Evolutionary conservation across 2,797 vertebrate species (phyloP), one percentile per base, ranked within the genome.

Genomic region (Vireo griseus): DNA sequence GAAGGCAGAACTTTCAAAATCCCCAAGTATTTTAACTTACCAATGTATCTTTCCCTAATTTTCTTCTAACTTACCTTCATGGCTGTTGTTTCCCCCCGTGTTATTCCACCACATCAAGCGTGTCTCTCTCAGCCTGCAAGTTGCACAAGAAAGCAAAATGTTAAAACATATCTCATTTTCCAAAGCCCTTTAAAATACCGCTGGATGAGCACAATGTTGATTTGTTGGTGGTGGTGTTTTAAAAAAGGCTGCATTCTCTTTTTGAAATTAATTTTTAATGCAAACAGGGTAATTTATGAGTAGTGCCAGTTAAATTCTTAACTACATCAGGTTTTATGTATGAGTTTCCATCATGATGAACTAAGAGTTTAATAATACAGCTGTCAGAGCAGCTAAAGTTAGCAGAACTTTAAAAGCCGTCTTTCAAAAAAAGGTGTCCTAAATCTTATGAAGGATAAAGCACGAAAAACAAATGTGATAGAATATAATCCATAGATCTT

Each of bases 321-420:
- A 72, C 63, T 91, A 76, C 29, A 37, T 65, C 65, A 80, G 66
- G 24, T 92, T 94, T 93, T 96, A 89, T 57, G 29, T 72, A 77
- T 47, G 72, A 26, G 25, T 48, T 94, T 95, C 71, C 22, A 59
- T 62, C 77, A 88, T 59, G 48, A 67, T 71, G 80, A 96, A 69
- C 76, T 82, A 86, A 95, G 93, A 88, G 63, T 72, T 84, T 79
- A 95, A 94, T 95, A 78, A 87, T 71, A 76, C 54, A 90, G 35
- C 51, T 94, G 50, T 91, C 81, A 93, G 68, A 83, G 11, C 24
- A 92, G 42, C 90, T 95, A 74, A 96, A 94, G 69, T 84, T 83
- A 77, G 54, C 18, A 94, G 89, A 91, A 63, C 13, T 81, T 88
- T 73, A 81, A 90, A 80, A 86, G 16, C 61, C 94, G 25, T 58